These are phyloP conservation scores for Phortica okadai DNA, from an alignment of 2,888 invertebrate species.

Conservation along the genomic window DNA sequence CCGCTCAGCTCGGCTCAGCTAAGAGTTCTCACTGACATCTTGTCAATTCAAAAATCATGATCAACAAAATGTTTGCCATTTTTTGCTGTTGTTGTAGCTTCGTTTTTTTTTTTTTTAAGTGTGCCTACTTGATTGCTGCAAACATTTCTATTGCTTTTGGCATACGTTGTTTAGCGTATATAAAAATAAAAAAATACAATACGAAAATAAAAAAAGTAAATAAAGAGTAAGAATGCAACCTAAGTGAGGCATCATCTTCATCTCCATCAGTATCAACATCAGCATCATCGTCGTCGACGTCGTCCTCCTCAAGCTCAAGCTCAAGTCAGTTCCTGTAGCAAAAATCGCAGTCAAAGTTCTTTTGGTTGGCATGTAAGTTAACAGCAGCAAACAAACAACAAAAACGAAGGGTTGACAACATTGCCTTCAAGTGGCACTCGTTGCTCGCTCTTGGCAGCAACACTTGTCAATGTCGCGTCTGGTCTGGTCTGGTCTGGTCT, in stretches of 20 bases:
- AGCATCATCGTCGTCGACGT: not conserved
- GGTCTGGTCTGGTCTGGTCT: not conserved
- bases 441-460: not conserved
- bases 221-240: not conserved
- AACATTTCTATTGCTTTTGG: constrained; percentile 26
- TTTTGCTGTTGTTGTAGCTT: constrained; percentile 3
- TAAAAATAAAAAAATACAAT: not conserved
- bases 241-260: constrained; percentile 21
- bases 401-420: not conserved
- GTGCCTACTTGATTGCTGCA: constrained; percentile 11
- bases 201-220: not conserved
- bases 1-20: constrained; percentile 5
- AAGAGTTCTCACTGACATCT: constrained; percentile 67
- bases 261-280: constrained; percentile 5
- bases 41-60: constrained; percentile 71
- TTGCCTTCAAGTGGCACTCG: not conserved
- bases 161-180: not conserved
- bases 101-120: not conserved
- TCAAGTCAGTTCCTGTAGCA: not conserved
- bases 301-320: not conserved
- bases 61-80: constrained; percentile 60
- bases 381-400: not conserved
- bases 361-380: not conserved
- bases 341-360: not conserved
- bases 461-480: not conserved